phyloP scores from a whole-genome alignment of 2,113 vertebrate species.

The Coryphaenoides rupestris region DNA sequence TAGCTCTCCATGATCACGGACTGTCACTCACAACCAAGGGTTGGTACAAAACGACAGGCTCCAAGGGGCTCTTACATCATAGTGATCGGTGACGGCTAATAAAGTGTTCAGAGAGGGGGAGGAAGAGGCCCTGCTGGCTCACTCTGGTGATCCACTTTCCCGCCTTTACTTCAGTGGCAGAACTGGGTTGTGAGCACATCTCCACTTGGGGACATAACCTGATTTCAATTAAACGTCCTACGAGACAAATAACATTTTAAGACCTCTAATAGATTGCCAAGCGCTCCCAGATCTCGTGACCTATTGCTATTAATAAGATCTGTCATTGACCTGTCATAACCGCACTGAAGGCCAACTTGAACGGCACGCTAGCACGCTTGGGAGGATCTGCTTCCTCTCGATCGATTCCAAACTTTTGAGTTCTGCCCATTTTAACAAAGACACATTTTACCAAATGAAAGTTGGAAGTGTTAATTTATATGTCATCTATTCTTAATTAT shows the following conservation, averaged over 20 bases:
- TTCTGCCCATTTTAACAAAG: too few relatives aligned
- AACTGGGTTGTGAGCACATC: conserved; percentile 71
- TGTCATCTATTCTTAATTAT: too few relatives aligned
- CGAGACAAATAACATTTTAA: conserved; percentile 59
- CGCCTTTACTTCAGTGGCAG: conserved; percentile 60
- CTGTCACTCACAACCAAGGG: too few relatives aligned
- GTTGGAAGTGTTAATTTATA: too few relatives aligned
- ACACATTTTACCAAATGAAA: too few relatives aligned
- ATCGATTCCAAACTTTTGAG: too few relatives aligned
- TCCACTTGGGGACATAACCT: conserved; percentile 77
- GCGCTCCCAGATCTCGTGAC: conserved; percentile 53
- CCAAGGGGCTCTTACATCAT: too few relatives aligned
- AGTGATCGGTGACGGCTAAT: too few relatives aligned
- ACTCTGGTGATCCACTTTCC: conserved; percentile 69
- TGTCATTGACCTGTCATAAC: conserved; percentile 58
- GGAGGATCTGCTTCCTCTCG: too few relatives aligned
- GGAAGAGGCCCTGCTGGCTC: conserved; percentile 21
- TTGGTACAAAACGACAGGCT: too few relatives aligned
- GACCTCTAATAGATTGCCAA: conserved; percentile 60
- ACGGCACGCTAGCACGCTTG: conserved; percentile 20
- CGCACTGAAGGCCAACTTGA: conserved; percentile 46
- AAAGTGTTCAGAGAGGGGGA: conserved; percentile 25
- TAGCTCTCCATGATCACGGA: background rate
- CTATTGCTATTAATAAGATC: conserved; percentile 69
- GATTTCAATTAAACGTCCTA: conserved; percentile 70